Evolutionary conservation across 2,888 invertebrate species (phyloP), one percentile per base, ranked within the genome.

Genomic region (Catocala nupta): DNA sequence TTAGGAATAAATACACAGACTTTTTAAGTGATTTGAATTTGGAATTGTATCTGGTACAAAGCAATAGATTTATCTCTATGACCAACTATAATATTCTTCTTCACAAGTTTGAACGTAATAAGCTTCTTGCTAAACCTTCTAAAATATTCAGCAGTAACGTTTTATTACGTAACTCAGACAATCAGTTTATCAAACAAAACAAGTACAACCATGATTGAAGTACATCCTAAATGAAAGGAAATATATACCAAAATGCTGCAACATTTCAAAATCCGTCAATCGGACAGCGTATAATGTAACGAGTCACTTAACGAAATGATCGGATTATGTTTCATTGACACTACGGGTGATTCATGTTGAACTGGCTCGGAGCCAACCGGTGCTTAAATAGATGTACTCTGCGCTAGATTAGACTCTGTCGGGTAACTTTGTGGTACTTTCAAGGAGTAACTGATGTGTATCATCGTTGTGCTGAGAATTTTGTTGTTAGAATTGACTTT

Each of bases 241-340:
- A 43, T 52, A 63, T 60, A 59, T 36, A 61, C 50, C 47, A 25
- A 54, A 65, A 9, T 52, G 45, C 57, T 79, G 77, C 65, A 66
- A 60, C 60, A 63, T 70, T 77, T 66, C 75, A 66, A 75, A 77
- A 80, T 69, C 55, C 59, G 75, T 77, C 72, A 75, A 69, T 75
- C 66, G 48, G 36, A 63, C 43, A 13, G 63, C 76, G 78, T 75
- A 75, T 78, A 75, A 78, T 82, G 81, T 80, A 81, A 82, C 83
- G 75, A 85, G 82, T 85, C 85, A 85, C 86, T 88, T 81, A 82
- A 78, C 78, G 70, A 71, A 79, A 80, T 77, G 77, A 80, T 73
- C 80, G 80, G 81, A 85, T 88, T 86, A 82, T 74, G 79, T 88
- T 87, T 84, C 88, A 88, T 88, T 87, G 86, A 85, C 86, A 70